phyloP scores from a whole-genome alignment of 2,113 vertebrate species.

The Oreocharis arfaki region DNA sequence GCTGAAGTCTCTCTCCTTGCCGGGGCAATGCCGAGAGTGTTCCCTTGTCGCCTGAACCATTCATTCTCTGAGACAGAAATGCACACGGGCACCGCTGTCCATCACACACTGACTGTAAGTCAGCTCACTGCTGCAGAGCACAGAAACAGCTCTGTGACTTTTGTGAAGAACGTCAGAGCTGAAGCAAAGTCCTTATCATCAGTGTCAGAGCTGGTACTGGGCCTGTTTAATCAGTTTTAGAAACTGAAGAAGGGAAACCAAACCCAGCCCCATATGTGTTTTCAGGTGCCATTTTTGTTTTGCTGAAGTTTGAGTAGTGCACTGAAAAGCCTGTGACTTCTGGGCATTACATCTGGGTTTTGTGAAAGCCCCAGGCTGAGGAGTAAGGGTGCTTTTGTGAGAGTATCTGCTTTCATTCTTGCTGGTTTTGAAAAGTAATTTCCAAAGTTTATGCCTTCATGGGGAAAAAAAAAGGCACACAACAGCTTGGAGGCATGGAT shows the following conservation, averaged over 20 bases:
- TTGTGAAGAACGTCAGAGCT: background rate
- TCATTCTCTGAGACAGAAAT: background rate
- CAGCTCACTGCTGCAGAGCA: background rate
- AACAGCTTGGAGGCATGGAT: background rate
- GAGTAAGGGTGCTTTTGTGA: background rate
- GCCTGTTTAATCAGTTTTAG: background rate
- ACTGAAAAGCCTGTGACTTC: background rate
- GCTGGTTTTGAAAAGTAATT: background rate
- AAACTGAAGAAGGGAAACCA: background rate
- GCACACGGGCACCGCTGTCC: accelerated
- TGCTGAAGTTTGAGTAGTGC: background rate
- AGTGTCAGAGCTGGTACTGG: background rate
- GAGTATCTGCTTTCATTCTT: background rate
- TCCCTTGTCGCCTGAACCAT: background rate
- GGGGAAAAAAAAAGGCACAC: background rate
- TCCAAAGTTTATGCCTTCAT: background rate
- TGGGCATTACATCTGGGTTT: background rate
- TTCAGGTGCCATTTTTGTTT: background rate
- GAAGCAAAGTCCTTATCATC: background rate
- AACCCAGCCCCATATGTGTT: background rate
- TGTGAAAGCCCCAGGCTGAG: background rate
- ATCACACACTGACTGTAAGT: background rate
- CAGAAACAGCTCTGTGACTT: background rate
- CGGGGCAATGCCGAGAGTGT: background rate
- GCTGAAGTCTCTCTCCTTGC: background rate